phyloP scores from a whole-genome alignment of 1,140 invertebrate genomes.

The Lepidotrigona ventralis region DNA sequence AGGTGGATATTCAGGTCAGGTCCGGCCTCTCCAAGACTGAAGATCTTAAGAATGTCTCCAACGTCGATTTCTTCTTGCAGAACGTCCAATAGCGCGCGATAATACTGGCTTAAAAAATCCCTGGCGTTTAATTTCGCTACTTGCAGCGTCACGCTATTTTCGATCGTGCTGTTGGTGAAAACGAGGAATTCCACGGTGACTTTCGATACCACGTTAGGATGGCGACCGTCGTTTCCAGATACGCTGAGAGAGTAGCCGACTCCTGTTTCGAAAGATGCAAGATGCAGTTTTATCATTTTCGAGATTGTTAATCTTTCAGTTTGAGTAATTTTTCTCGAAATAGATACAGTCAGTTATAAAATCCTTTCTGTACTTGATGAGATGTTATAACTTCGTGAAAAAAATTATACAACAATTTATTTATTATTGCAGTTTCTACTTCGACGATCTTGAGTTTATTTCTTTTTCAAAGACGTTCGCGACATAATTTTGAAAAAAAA shows the following conservation, averaged over 20 bases:
- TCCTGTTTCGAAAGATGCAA: conserved; percentile 61
- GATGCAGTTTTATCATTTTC: neutral
- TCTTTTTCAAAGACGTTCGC: neutral
- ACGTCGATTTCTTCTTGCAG: conserved; percentile 84
- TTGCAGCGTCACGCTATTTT: conserved; percentile 89
- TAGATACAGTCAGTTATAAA: too few species aligned
- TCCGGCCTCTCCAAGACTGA: conserved; percentile 86
- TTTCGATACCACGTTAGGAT: conserved; percentile 90
- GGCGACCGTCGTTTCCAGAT: conserved; percentile 93
- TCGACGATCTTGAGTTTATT: too few species aligned
- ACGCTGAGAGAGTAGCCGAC: conserved; percentile 88
- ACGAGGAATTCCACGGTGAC: conserved; percentile 90
- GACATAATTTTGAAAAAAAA: too few species aligned
- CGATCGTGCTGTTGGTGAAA: conserved; percentile 90
- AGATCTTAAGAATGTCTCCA: conserved; percentile 85
- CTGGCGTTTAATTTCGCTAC: conserved; percentile 87
- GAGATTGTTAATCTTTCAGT: neutral
- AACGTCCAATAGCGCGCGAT: conserved; percentile 86
- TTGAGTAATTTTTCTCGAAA: neutral
- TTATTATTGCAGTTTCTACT: too few species aligned
- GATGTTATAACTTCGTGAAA: too few species aligned
- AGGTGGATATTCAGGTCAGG: conserved; percentile 84
- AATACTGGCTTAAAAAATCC: conserved; percentile 88
- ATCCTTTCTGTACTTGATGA: too few species aligned
- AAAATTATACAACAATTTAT: too few species aligned